Evolutionary conservation across 2,888 invertebrate genomes (phyloP).

Genomic region (Synanthedon vespiformis): DNA sequence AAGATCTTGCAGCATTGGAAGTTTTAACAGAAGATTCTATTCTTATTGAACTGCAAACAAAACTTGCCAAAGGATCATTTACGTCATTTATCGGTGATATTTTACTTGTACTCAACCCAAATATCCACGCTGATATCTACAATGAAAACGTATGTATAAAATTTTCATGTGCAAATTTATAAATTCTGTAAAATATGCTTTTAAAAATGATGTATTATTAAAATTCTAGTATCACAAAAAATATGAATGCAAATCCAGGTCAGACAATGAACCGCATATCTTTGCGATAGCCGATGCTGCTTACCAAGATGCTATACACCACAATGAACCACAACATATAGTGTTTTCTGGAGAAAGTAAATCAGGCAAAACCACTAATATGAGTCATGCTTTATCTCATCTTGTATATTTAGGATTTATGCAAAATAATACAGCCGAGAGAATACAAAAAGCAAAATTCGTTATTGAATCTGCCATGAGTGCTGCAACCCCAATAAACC

Average conservation of each 20-base stretch:
- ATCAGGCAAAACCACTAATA: slow-evolving; percentile 91
- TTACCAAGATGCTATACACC: slow-evolving; percentile 91
- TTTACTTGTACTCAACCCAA: slow-evolving; percentile 83
- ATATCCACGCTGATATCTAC: slow-evolving; percentile 79
- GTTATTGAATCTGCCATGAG: slow-evolving; percentile 84
- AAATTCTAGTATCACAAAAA: slow-evolving; percentile 77
- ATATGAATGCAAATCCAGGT: slow-evolving; percentile 86
- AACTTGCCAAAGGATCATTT: slow-evolving; percentile 75
- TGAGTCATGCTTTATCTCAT: slow-evolving; percentile 83
- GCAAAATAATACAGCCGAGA: slow-evolving; percentile 72
- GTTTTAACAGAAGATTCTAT: slow-evolving; percentile 79
- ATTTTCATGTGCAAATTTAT: neutral
- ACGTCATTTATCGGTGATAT: slow-evolving; percentile 87
- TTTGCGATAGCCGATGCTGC: slow-evolving; percentile 91
- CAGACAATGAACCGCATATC: slow-evolving; percentile 91
- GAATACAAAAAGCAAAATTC: slow-evolving; percentile 76
- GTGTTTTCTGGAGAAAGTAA: slow-evolving; percentile 91
- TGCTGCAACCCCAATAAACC: slow-evolving; percentile 87
- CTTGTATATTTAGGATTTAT: slow-evolving; percentile 85
- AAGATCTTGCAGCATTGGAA: slow-evolving; percentile 86
- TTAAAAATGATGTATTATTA: neutral
- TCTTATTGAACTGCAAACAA: slow-evolving; percentile 75
- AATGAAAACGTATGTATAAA: slow-evolving; percentile 72
- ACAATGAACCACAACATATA: slow-evolving; percentile 87
- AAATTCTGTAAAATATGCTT: neutral